A percentile compares a stretch with the other conserved stretches of the same genome.
Evolutionary conservation across 2,113 vertebrate species (phyloP).

Genomic region (Nyctibius bracteatus): DNA sequence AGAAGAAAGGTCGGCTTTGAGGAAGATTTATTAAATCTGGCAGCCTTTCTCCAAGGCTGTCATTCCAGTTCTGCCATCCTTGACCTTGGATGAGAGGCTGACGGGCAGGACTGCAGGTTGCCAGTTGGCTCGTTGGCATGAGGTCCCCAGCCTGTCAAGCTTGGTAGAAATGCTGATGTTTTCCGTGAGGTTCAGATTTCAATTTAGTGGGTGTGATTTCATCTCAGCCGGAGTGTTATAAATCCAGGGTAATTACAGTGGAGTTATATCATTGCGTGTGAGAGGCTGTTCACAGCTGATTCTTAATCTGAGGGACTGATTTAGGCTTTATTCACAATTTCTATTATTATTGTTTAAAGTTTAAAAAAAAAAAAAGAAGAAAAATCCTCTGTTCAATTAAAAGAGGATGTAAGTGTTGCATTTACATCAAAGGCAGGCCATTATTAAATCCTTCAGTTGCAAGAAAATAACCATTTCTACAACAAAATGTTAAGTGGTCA

Average conservation of each 20-base stretch:
- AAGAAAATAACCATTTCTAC: background rate
- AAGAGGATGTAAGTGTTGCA: background rate
- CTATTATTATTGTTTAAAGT: background rate
- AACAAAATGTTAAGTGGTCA: background rate
- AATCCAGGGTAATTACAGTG: background rate
- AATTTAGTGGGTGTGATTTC: background rate
- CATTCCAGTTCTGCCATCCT: background rate
- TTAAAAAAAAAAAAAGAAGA: background rate
- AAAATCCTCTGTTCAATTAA: background rate
- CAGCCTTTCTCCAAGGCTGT: constrained; percentile 1
- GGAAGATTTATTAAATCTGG: constrained; percentile 13
- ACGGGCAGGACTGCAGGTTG: background rate
- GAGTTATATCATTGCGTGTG: background rate
- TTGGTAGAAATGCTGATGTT: background rate
- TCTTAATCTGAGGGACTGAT: background rate
- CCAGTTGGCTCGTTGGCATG: background rate
- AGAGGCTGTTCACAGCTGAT: background rate
- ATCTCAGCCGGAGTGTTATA: background rate
- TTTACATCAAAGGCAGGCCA: background rate
- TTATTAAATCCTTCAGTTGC: background rate
- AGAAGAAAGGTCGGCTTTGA: background rate
- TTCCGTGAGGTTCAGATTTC: background rate
- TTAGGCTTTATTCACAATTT: background rate
- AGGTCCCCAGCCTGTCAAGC: background rate
- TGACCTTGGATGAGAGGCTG: constrained; percentile 16